Base-by-base conservation (phyloP, 23 tunicate genomes). In the Oikopleura vanhoeffeni region DNA sequence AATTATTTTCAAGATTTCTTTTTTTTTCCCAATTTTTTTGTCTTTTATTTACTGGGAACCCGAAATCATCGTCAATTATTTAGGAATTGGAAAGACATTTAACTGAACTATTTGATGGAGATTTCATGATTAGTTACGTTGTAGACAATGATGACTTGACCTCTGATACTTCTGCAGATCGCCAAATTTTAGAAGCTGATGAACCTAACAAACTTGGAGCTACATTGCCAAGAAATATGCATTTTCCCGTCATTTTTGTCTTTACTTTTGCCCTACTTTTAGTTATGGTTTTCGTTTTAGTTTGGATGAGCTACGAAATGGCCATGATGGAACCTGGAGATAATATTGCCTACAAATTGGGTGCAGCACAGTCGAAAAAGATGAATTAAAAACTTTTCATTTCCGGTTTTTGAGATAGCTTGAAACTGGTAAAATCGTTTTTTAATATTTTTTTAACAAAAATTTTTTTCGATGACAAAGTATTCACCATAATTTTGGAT, bases 361-460 rank as follows among this genome's bases (percentile, higher is more conserved):
- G 79, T 32, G 79, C 79, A 28, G 79, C 79, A 33, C 38, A 71
- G 3, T 71, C 79, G 38, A 71, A 71, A 38, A 71, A 71, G 32
- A 71, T 18, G 36, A 2, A 24, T 18, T 71, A 71, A 71, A 32
- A 30, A 71, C 27, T 18, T 33, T 71, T 38, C 24, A 24, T 24
- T 8, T 8, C 18, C 64, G 64, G 24, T 49, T 49, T 49, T 13
- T 49, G 64, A 13, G 24, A 49, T 49, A 49, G 13, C 64, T 13
- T 49, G 24, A 49, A n/a, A n/a, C n/a, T n/a, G n/a, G n/a, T n/a
- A n/a, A n/a, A n/a, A n/a, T n/a, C n/a, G n/a, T n/a, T n/a, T n/a
- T n/a, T n/a, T n/a, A n/a, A n/a, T n/a, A n/a, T n/a, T n/a, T n/a
- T n/a, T n/a, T n/a, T n/a, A n/a, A n/a, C n/a, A n/a, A n/a, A n/a